Evolutionary conservation across 2,113 vertebrate genomes (phyloP).

Genomic region (Numida meleagris): DNA sequence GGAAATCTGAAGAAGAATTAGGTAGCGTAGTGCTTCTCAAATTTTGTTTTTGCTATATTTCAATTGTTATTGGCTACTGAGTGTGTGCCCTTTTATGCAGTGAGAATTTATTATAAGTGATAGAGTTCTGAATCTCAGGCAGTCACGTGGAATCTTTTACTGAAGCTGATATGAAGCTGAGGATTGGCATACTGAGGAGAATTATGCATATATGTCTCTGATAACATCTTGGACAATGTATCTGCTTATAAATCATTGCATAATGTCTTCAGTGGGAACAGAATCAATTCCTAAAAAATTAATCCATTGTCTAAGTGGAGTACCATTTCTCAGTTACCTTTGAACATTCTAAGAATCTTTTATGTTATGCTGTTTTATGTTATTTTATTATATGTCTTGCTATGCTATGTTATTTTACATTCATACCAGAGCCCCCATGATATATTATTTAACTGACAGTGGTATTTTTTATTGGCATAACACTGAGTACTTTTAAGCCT

Average conservation of each 20-base stretch:
- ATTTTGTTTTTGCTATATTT: neutral
- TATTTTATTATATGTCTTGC: neutral
- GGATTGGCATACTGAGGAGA: neutral
- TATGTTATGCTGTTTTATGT: neutral
- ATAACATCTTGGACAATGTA: neutral
- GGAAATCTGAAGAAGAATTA: neutral
- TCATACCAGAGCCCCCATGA: neutral
- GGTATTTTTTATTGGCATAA: neutral
- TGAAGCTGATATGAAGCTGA: neutral
- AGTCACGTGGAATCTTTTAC: neutral
- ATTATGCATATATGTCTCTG: neutral
- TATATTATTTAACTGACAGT: neutral
- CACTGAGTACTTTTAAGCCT: neutral
- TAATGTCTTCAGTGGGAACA: neutral
- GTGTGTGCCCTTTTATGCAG: neutral
- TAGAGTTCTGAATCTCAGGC: neutral
- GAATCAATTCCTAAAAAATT: neutral
- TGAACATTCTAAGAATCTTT: neutral
- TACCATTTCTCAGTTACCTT: neutral
- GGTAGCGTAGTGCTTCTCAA: constrained; percentile 42
- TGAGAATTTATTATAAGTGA: neutral
- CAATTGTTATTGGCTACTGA: neutral
- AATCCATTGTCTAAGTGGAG: neutral
- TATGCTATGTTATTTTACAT: neutral
- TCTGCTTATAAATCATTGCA: neutral